Base-by-base conservation (phyloP, 2,888 invertebrate genomes). In the Phalera bucephala region DNA sequence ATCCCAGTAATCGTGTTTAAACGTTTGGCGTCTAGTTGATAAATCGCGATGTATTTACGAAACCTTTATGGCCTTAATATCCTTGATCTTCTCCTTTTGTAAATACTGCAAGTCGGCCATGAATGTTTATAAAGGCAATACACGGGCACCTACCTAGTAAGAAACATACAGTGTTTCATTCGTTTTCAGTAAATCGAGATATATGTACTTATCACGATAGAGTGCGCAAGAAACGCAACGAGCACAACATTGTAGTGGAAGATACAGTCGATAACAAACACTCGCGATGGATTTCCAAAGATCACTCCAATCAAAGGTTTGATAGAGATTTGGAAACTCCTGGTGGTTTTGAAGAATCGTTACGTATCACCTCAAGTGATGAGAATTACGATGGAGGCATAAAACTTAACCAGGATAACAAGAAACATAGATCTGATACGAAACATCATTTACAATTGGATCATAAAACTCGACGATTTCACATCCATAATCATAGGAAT, bases 161-260 rank as follows among this genome's bases (percentile, higher is more conserved):
- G 21, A 30, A 19, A 20, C 17, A 13, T n/a, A n/a, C n/a, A n/a
- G 15, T 1, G 17, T n/a, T 12, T 2, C 2, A 4, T 22, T 31
- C 11, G 26, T 19, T 53, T 49, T 14, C 36, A 51, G 51, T 15
- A 9, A 29, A 26, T 7, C 14, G 14, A 15, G 25, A 12, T 20
- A 20, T 28, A 6, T 51, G 33, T 31, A 29, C 37, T 6, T 33
- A 29, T 23, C 22, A 28, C 2, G 60, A 60, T 21, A 33, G 44
- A 32, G 53, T 52, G 12, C 68, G 74, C 11, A 36, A 45, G 19
- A 76, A 70, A 43, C 65, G 78, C 6, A 61, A 55, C 19, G 65
- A 70, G 46, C 70, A 66, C 32, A 75, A 73, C 38, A 52, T 75
- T 10, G 48, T 73, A 6, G 58, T 74, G 4, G 70, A 73, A 50